Conservation (phyloP, 2,113 vertebrate species). For the Mustela nigripes region DNA sequence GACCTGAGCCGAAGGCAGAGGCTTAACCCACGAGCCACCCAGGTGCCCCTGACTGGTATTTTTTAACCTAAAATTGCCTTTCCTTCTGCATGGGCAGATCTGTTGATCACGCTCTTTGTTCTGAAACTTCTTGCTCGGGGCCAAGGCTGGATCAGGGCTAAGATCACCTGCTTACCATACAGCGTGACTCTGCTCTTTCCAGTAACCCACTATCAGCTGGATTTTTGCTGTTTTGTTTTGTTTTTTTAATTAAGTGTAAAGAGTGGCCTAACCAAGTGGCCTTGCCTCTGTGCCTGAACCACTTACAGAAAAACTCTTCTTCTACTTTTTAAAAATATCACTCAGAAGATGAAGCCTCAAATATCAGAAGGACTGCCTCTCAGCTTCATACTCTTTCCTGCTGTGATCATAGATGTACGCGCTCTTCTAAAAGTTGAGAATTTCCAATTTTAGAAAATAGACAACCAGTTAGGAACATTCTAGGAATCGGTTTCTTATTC, state of each 20-base stretch:
- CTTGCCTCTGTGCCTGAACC: neutral
- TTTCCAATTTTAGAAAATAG: neutral
- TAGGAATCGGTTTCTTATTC: neutral
- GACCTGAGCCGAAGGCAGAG: too few relatives aligned
- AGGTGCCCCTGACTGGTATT: neutral
- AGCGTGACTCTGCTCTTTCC: neutral
- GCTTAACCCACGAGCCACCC: too few relatives aligned
- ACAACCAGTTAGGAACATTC: neutral
- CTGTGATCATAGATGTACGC: neutral
- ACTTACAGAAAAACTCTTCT: neutral
- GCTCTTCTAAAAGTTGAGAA: neutral
- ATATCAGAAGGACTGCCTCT: neutral
- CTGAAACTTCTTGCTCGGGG: neutral
- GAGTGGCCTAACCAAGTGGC: neutral
- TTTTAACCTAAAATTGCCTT: neutral
- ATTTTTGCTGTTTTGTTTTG: too few relatives aligned
- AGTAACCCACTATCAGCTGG: neutral
- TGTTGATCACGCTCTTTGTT: neutral
- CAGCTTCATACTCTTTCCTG: neutral
- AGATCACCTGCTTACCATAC: too few relatives aligned
- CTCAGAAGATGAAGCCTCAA: neutral
- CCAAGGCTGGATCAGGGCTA: neutral
- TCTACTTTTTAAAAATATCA: neutral
- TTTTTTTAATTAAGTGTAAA: neutral
- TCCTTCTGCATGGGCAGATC: neutral